Base-by-base conservation (phyloP, 2,888 invertebrate species). In the Drosophila sordidula region DNA sequence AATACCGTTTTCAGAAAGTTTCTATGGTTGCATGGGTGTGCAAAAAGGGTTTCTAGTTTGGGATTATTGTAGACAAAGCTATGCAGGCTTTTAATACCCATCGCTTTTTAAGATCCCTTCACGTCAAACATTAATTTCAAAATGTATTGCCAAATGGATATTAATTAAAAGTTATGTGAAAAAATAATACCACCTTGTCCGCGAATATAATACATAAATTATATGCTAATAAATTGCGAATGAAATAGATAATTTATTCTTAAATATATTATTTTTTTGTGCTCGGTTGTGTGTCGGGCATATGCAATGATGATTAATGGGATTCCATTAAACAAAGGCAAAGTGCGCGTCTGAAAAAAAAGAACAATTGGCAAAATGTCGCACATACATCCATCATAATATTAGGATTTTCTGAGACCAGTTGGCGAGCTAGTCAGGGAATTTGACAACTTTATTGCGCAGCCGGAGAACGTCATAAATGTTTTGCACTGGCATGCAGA, bases 181-280 rank as follows among this genome's bases (percentile, higher is more conserved):
- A 9, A 45, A 66, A 64, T 41, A 36, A 29, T 32, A 34, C 18
- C 45, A 34, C 34, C 16, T 49, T 74, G 52, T 57, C 11, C 47
- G 42, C 44, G 56, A 14, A 57, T 63, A 71, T 50, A 46, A 68
- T 64, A 83, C 70, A 83, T 75, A 70, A 67, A 64, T 80, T 67
- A 76, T 80, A 73, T 76, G 70, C 65, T 78, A 73, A 82, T 80
- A 86, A 86, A 86, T 82, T 83, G 70, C 64, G 59, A 73, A 71
- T 62, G 51, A 63, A 70, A 69, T 50, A 50, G 70, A 68, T 69
- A 64, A 67, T 47, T 29, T 49, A 57, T 47, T 42, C 62, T 39
- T 52, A 25, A 38, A 14, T n/a, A 32, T 32, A 1, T 11, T 32
- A 32, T n/a, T 54, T 39, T 9, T 39, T 39, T 47, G 29, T 26